Evolutionary conservation across 2,113 vertebrate genomes (phyloP), one percentile per base, ranked within the genome.

Genomic region (Corythaixoides concolor): DNA sequence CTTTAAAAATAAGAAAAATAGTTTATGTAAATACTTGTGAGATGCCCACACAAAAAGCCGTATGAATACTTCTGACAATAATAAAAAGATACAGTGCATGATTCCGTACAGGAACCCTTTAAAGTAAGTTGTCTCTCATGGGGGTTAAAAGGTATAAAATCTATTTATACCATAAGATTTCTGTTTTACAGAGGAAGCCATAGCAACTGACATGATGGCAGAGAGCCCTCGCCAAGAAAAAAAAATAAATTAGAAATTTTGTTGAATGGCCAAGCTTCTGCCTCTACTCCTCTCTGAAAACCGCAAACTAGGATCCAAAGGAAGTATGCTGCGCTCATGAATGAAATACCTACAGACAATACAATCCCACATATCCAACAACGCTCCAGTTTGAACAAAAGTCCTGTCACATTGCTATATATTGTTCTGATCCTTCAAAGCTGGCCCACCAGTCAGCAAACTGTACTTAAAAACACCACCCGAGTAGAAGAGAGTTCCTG

Each of bases 141-240:
- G 89, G 47, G 73, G 69, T 47, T 93, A 92, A 90, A 85, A 62
- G 2, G 0, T 35, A 85, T 43, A 72, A 85, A 89, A 78, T 64
- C 75, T 92, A 89, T 76, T 89, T 82, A 76, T 68, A 78, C n/a
- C 1, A 0, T 22, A 58, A 93, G 50, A 95, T 75, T 70, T 85
- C 83, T 97, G 82, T 53, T 95, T 91, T 67, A 87, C 18, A 90
- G 80, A 90, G 84, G 69, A 88, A 97, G 73, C 83, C 94, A 93
- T 62, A 93, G 88, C 67, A 89, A 97, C 94, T 93, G 77, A 91
- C 81, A 60, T 5, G 83, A 95, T 55, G 87, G 91, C 92, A 95
- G 52, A 94, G 89, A 75, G 77, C 16, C 33, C 63, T 49, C 53
- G 76, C 63, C 89, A 91, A 85, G 78, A 11, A 33, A 18, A 62